Evolutionary conservation across 2,113 vertebrate genomes (phyloP).

Genomic region (Xerus inauris): DNA sequence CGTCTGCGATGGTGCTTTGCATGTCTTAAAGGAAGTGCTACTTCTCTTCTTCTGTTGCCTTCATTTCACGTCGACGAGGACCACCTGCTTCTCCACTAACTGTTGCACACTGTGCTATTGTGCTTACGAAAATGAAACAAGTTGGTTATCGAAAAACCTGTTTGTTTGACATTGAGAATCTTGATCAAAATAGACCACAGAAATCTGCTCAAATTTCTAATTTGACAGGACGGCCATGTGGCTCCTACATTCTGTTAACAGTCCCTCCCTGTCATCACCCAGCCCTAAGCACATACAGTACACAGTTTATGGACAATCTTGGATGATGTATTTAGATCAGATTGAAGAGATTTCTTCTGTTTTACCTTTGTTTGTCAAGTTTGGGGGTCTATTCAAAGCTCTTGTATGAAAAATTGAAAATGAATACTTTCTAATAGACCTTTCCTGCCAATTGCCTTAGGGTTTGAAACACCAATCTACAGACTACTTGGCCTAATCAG

Average conservation of each 20-base stretch:
- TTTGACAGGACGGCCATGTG: slow-evolving; percentile 84
- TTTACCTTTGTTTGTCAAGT: slow-evolving; percentile 81
- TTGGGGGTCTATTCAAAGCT: slow-evolving; percentile 58
- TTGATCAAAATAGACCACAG: slow-evolving; percentile 85
- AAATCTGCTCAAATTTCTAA: slow-evolving; percentile 86
- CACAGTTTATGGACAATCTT: slow-evolving; percentile 79
- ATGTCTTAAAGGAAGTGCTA: slow-evolving; percentile 80
- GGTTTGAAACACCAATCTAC: slow-evolving; percentile 35
- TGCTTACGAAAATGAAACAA: slow-evolving; percentile 83
- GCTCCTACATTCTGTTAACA: slow-evolving; percentile 84
- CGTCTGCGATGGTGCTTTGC: slow-evolving; percentile 74
- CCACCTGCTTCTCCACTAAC: slow-evolving; percentile 83
- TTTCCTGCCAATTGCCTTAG: slow-evolving; percentile 39
- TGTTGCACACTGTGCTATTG: slow-evolving; percentile 84
- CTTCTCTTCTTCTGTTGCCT: slow-evolving; percentile 82
- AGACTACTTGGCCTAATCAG: slow-evolving; percentile 43
- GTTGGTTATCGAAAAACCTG: slow-evolving; percentile 85
- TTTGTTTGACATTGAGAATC: slow-evolving; percentile 85
- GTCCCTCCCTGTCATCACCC: slow-evolving; percentile 84
- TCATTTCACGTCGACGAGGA: slow-evolving; percentile 78
- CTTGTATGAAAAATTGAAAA: slow-evolving; percentile 24
- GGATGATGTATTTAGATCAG: slow-evolving; percentile 79
- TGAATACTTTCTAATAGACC: slow-evolving; percentile 20
- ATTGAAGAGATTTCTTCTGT: slow-evolving; percentile 74
- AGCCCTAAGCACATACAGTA: slow-evolving; percentile 81